A percentile compares a stretch with the other conserved stretches of the same genome.
These are phyloP conservation scores for Xylota sylvarum DNA, from an alignment of 2,888 invertebrate genomes.

Conservation along the genomic window DNA sequence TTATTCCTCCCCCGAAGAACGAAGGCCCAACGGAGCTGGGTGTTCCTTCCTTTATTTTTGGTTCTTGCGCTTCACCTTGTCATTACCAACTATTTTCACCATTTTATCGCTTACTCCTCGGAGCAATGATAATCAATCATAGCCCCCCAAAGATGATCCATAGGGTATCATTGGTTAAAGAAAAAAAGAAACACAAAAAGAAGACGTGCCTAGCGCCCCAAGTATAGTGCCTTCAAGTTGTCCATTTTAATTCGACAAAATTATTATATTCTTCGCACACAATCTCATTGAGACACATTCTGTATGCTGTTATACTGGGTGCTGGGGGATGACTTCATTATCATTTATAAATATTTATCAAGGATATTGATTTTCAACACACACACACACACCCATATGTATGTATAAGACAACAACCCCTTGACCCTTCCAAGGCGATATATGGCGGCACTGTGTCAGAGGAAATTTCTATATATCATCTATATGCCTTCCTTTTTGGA, in stretches of 20 bases:
- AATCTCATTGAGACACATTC: conserved; percentile 70
- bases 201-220: conserved; percentile 50
- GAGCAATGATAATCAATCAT: conserved; percentile 71
- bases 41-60: conserved; percentile 10
- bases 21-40: conserved; percentile 37
- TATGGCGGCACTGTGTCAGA: conserved; percentile 20
- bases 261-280: conserved; percentile 74
- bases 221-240: conserved; percentile 52
- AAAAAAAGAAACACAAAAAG: conserved; percentile 11
- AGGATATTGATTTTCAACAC: conserved; percentile 74
- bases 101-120: conserved; percentile 58
- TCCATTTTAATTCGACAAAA: conserved; percentile 71
- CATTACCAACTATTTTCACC: conserved; percentile 68
- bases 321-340: conserved; percentile 73
- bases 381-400: conserved; percentile 13
- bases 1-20: conserved; percentile 55
- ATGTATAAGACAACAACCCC: conserved; percentile 39
- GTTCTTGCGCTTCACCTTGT: conserved; percentile 55
- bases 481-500: not conserved
- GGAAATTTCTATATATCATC: conserved; percentile 19
- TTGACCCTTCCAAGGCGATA: conserved; percentile 36
- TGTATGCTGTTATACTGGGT: not conserved
- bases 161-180: conserved; percentile 8
- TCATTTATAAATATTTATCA: conserved; percentile 77
- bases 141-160: conserved; percentile 65